phyloP scores from a whole-genome alignment of 2,113 vertebrate genomes.

The Brevimyrus niger region DNA sequence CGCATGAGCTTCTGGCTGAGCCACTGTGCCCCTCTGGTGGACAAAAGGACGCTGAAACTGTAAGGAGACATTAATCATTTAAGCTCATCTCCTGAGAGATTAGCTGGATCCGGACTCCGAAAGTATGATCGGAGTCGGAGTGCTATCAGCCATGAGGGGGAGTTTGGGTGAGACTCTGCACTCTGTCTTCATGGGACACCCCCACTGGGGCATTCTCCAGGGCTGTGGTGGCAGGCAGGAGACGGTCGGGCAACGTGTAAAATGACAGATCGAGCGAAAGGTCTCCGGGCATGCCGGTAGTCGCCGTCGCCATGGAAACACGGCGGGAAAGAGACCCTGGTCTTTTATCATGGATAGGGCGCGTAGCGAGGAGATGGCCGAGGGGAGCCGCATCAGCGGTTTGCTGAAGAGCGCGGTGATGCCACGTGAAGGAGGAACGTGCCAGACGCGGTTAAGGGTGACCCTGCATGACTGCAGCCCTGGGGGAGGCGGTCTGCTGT shows the following conservation, averaged over 20 bases:
- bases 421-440: background rate
- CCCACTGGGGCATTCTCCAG: background rate
- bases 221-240: background rate
- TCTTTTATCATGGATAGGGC: background rate
- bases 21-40: background rate
- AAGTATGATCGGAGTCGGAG: background rate
- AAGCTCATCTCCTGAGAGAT: background rate
- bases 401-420: background rate
- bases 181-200: background rate
- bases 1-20: background rate
- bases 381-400: background rate
- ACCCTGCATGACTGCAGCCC: background rate
- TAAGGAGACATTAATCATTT: background rate
- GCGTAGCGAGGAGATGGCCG: background rate
- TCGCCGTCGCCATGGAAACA: background rate
- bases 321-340: background rate
- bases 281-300: background rate
- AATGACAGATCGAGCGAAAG: background rate
- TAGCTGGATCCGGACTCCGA: background rate
- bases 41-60: background rate
- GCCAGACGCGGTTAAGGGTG: background rate
- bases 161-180: background rate
- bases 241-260: background rate
- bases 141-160: background rate
- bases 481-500: background rate